These are phyloP conservation scores for Coluber constrictor DNA, from an alignment of 2,797 vertebrate genomes.

Conservation along the genomic window DNA sequence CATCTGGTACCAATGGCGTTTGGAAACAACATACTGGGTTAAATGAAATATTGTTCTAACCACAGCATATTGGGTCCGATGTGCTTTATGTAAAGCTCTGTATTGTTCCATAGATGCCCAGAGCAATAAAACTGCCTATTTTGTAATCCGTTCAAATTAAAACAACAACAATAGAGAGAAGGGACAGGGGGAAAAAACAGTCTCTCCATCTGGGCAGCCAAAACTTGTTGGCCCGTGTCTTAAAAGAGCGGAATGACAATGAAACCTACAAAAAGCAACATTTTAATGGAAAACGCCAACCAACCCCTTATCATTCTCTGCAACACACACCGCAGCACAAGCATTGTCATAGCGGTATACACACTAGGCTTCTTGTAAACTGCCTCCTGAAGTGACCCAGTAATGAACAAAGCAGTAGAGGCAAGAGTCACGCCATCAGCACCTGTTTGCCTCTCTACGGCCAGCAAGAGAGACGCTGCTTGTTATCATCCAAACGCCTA, in stretches of 20 bases:
- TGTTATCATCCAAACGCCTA: constrained; percentile 32
- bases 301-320: neutral
- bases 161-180: neutral
- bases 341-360: neutral
- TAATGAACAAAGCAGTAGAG: neutral
- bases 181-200: no score
- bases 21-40: neutral
- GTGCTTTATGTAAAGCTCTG: neutral
- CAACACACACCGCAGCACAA: neutral
- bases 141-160: constrained; percentile 20
- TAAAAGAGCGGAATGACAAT: constrained; percentile 17
- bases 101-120: neutral
- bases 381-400: constrained; percentile 9
- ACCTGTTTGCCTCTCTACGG: constrained; percentile 18
- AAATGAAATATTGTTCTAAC: neutral
- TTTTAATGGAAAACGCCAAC: constrained; percentile 1
- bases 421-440: neutral
- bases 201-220: constrained; percentile 10
- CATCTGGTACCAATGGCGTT: constrained; percentile 2
- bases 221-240: neutral
- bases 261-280: neutral
- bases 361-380: constrained; percentile 7
- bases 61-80: neutral
- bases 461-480: neutral
- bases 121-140: constrained; percentile 3